These are phyloP conservation scores for Clytia hemisphaerica DNA, from an alignment of 30 jellyfish, hydroid and myxozoan genomes.

Conservation along the genomic window DNA sequence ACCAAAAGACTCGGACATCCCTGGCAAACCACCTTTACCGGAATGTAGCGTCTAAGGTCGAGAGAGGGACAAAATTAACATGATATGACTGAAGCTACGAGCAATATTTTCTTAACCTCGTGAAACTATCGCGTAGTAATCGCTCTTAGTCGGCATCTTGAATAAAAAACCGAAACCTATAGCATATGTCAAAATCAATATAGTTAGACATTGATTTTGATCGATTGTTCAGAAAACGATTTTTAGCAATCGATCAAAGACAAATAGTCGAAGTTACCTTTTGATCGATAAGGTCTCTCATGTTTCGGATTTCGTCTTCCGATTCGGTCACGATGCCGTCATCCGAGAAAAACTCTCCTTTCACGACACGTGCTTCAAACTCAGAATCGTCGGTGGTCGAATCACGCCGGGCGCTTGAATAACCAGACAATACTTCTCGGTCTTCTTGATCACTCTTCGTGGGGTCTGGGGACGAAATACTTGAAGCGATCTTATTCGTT, in stretches of 20 bases:
- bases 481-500: too few relatives aligned
- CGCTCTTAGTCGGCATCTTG: too few relatives aligned
- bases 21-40: background rate
- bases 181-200: background rate
- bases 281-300: constrained; percentile 24
- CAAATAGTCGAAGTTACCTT: constrained; percentile 23
- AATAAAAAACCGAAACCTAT: background rate
- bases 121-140: too few relatives aligned
- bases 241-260: background rate
- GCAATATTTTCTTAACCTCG: too few relatives aligned
- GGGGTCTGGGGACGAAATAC: background rate
- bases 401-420: background rate
- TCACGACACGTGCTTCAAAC: too few relatives aligned
- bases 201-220: background rate
- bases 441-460: background rate
- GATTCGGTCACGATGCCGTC: constrained; percentile 40
- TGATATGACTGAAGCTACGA: too few relatives aligned
- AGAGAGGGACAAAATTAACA: too few relatives aligned
- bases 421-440: background rate
- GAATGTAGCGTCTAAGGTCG: background rate
- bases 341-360: constrained; percentile 25
- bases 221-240: background rate
- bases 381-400: background rate
- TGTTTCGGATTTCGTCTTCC: constrained; percentile 26
- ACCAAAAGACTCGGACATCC: too few relatives aligned